Conservation (phyloP, 1,140 invertebrate species). For the Schlechtendalia chinensis region DNA sequence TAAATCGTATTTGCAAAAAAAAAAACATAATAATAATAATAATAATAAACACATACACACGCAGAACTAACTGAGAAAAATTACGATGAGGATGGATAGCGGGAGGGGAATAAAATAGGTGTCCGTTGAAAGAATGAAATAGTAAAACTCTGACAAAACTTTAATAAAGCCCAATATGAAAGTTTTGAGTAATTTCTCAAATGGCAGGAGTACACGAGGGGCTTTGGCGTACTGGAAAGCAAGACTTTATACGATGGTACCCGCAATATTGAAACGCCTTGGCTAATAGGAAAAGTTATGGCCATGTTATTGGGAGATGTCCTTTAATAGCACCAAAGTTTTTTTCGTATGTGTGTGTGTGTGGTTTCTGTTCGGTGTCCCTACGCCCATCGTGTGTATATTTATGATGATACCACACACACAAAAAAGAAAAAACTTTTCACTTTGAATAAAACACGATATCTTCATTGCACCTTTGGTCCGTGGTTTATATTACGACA, state of each 20-base stretch:
- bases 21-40: no score
- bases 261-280: conserved; percentile 46
- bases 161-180: conserved; percentile 49
- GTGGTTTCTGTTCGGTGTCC: neutral
- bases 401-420: neutral
- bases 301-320: conserved; percentile 32
- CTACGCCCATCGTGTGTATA: neutral
- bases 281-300: conserved; percentile 48
- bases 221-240: conserved; percentile 18
- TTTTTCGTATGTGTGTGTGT: neutral
- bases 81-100: no score
- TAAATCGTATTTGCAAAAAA: conserved; percentile 10
- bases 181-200: conserved; percentile 47
- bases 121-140: conserved; percentile 25
- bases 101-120: conserved; percentile 18
- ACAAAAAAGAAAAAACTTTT: conserved; percentile 28
- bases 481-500: conserved; percentile 10
- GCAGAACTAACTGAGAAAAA: neutral
- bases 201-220: conserved; percentile 15
- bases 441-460: conserved; percentile 40
- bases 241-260: conserved; percentile 42
- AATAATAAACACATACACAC: neutral
- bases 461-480: conserved; percentile 2
- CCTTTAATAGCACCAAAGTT: conserved; percentile 43
- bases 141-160: conserved; percentile 40